A percentile compares a stretch with the other conserved stretches of the same genome.
These are phyloP conservation scores for Nomada fucata DNA, from an alignment of 2,888 invertebrate genomes.

Conservation along the genomic window DNA sequence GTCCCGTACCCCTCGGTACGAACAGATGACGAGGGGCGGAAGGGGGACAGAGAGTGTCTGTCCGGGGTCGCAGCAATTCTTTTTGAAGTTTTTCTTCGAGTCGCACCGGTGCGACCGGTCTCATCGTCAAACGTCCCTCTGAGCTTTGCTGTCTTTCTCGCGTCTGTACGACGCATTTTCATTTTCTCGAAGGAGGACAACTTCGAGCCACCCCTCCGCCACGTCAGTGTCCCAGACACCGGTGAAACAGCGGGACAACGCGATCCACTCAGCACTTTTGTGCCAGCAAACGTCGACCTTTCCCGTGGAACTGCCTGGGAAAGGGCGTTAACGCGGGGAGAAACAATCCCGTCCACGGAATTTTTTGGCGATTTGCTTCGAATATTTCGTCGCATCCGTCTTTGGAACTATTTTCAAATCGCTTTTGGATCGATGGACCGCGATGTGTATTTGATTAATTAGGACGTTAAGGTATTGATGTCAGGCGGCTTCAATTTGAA, in stretches of 20 bases:
- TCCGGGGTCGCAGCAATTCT: conserved; percentile 34
- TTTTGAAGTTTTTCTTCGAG: conserved; percentile 40
- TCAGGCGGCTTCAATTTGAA: too few relatives aligned
- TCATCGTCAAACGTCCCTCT: conserved; percentile 28
- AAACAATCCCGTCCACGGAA: neutral
- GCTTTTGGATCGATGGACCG: too few relatives aligned
- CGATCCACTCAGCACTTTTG: conserved; percentile 38
- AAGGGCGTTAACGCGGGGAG: conserved; percentile 8
- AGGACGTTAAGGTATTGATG: too few relatives aligned
- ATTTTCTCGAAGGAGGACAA: conserved; percentile 41
- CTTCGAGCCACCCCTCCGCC: neutral
- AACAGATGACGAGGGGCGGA: neutral
- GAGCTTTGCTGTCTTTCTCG: conserved; percentile 32
- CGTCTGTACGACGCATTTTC: conserved; percentile 52
- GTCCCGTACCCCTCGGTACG: neutral
- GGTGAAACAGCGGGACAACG: conserved; percentile 22
- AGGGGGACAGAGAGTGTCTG: neutral
- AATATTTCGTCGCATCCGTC: too few relatives aligned
- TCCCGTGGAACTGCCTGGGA: neutral
- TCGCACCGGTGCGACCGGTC: conserved; percentile 21
- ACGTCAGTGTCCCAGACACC: conserved; percentile 23
- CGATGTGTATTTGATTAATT: too few relatives aligned
- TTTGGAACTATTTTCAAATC: too few relatives aligned
- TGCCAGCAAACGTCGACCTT: conserved; percentile 6
- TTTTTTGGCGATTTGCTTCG: neutral